Percentiles rank a stretch among this genome's conserved stretches.
phyloP scores from a whole-genome alignment of 1,140 invertebrate species.

The Diachasmimorpha longicaudata region DNA sequence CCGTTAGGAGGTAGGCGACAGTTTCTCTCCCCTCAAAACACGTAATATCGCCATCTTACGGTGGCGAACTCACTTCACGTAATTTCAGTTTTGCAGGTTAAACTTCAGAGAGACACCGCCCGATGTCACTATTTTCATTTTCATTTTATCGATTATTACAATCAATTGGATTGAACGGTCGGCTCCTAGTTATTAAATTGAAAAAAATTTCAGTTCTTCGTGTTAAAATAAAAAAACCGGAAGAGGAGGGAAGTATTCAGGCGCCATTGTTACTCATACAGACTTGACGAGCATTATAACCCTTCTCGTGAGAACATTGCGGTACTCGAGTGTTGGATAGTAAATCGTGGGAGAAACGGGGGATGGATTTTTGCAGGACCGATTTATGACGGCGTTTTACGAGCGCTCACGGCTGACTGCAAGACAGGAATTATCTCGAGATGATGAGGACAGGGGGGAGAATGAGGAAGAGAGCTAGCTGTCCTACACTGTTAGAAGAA shows the following conservation, averaged over 20 bases:
- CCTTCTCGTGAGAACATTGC: constrained; percentile 27
- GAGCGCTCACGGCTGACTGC: not conserved
- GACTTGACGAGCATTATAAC: not conserved
- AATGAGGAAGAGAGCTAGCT: not conserved
- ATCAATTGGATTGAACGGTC: not conserved
- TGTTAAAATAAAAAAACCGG: constrained; percentile 14
- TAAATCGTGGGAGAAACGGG: constrained; percentile 32
- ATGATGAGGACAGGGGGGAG: not conserved
- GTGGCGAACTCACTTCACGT: constrained; percentile 38
- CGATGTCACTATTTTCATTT: not conserved
- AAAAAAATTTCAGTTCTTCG: not conserved
- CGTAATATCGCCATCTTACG: constrained; percentile 49
- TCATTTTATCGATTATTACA: not conserved
- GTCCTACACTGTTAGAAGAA: too few species aligned
- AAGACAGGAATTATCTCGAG: not conserved
- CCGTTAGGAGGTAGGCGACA: constrained; percentile 23
- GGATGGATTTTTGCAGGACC: constrained; percentile 29
- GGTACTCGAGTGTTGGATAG: constrained; percentile 14
- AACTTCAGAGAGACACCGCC: not conserved
- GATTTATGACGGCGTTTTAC: constrained; percentile 34
- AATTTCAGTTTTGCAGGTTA: not conserved
- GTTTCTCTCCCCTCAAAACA: constrained; percentile 2
- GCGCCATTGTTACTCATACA: constrained; percentile 16
- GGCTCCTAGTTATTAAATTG: not conserved
- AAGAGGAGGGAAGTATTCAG: constrained; percentile 1